Evolutionary conservation across 2,797 vertebrate species (phyloP), one percentile per base, ranked within the genome.

Genomic region (Rhadinocentrus ornatus): DNA sequence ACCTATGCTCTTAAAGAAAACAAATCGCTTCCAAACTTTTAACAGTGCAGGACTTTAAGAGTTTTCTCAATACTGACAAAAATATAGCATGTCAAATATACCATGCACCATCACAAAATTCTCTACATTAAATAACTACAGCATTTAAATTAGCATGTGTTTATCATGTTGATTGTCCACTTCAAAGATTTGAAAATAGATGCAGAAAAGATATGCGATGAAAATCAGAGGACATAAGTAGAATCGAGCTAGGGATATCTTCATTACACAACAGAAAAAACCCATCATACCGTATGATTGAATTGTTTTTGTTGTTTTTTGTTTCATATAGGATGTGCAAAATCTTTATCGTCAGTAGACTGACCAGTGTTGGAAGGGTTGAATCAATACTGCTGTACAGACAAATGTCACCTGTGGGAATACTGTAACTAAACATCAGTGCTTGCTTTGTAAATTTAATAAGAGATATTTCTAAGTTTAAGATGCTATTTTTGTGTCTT

Each of bases 401-500:
- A 15, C 6, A 39, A 20, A 15, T 26, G 22, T 24, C 46, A 66
- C 24, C 31, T 62, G n/a, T 20, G 26, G 29, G 71, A 57, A 66
- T 50, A 50, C 27, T 62, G 29, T 27, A 59, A 61, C 8, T 29
- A 66, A 75, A 63, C n/a, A 75, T 6, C 31, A n/a, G 35, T 57
- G 16, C 15, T 26, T 52, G 8, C 12, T 72, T 34, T 68, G 2
- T 5, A 60, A 12, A 13, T 50, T 52, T 29, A 31, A 55, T 10
- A 50, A 16, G 0, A 31, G 20, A 11, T 3, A n/a, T n/a, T 57
- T 56, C 4, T 2, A 2, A 48, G 35, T 67, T 55, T 6, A 59
- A 24, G 65, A 65, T 41, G 62, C 52, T 75, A 63, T 62, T 78
- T 56, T 60, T 50, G 20, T 35, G 20, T 64, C 50, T 75, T 57